Evolutionary conservation across 2,797 vertebrate species (phyloP).

Genomic region (Ptychadena robeensis): DNA sequence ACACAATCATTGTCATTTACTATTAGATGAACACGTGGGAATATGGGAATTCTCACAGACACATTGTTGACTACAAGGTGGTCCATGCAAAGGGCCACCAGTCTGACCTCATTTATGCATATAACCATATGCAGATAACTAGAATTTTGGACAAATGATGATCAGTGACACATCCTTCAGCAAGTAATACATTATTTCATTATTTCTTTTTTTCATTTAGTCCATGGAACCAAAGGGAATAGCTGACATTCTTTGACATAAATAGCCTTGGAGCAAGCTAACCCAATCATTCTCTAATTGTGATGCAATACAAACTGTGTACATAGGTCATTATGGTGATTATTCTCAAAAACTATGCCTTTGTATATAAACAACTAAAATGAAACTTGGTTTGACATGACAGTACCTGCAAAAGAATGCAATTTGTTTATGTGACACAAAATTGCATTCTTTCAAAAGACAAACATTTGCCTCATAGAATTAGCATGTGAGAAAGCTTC

Average conservation of each 20-base stretch:
- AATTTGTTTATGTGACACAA: constrained; percentile 59
- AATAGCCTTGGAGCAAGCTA: background rate
- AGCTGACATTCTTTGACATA: background rate
- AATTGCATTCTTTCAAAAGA: constrained; percentile 59
- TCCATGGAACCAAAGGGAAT: background rate
- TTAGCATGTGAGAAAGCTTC: constrained; percentile 67
- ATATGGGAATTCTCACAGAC: background rate
- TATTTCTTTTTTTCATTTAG: background rate
- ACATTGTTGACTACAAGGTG: background rate
- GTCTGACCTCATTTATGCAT: too few species aligned
- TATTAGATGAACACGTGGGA: too few species aligned
- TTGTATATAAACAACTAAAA: constrained; percentile 11
- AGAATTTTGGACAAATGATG: too few species aligned
- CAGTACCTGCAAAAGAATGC: constrained; percentile 46
- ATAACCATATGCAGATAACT: too few species aligned
- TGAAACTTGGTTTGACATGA: background rate
- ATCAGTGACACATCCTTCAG: too few species aligned
- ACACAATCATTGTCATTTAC: too few species aligned
- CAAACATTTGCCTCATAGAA: constrained; percentile 62
- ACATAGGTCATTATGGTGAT: background rate
- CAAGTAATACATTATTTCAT: background rate
- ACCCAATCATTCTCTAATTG: background rate
- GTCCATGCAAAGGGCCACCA: background rate
- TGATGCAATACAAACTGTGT: background rate
- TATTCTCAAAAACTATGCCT: background rate